A percentile compares a stretch with the other conserved stretches of the same genome.
These are phyloP conservation scores for Shargacucullia verbasci DNA, from an alignment of 2,888 invertebrate species.

Conservation along the genomic window DNA sequence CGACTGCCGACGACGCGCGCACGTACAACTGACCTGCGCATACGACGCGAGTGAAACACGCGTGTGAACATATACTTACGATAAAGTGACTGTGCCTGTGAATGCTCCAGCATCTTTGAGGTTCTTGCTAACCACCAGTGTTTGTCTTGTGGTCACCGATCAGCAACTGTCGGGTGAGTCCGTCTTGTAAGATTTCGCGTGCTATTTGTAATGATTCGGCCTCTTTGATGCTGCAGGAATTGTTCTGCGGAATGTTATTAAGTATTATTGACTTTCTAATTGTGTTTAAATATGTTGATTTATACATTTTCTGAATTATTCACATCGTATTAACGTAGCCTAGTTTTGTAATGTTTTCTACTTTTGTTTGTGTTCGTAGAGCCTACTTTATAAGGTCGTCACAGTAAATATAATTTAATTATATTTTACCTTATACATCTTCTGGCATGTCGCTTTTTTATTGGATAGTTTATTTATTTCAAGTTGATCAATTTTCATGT, in stretches of 20 bases:
- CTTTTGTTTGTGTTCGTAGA: conserved; percentile 24
- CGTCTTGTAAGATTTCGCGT: conserved; percentile 35
- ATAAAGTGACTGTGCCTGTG: conserved; percentile 64
- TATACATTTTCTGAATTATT: conserved; percentile 60
- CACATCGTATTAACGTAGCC: conserved; percentile 40
- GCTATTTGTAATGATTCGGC: conserved; percentile 57
- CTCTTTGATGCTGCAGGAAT: conserved; percentile 56
- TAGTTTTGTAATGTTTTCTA: conserved; percentile 46
- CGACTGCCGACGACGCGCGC: conserved; percentile 69
- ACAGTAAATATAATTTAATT: conserved; percentile 1
- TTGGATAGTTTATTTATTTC: too few relatives aligned
- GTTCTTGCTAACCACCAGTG: conserved; percentile 32
- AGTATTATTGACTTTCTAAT: conserved; percentile 61
- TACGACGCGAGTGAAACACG: conserved; percentile 62
- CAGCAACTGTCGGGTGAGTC: conserved; percentile 48
- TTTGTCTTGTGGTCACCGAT: conserved; percentile 7
- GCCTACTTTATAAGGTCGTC: conserved; percentile 16
- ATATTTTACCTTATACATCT: too few relatives aligned
- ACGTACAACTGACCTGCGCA: conserved; percentile 36
- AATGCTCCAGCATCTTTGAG: conserved; percentile 46
- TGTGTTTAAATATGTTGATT: conserved; percentile 61
- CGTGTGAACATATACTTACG: conserved; percentile 59
- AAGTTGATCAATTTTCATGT: conserved; percentile 1
- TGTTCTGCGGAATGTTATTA: conserved; percentile 55
- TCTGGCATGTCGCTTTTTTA: neutral